These are phyloP conservation scores for Lissocephala sabroskyi DNA, from an alignment of 2,888 invertebrate genomes.

Conservation along the genomic window DNA sequence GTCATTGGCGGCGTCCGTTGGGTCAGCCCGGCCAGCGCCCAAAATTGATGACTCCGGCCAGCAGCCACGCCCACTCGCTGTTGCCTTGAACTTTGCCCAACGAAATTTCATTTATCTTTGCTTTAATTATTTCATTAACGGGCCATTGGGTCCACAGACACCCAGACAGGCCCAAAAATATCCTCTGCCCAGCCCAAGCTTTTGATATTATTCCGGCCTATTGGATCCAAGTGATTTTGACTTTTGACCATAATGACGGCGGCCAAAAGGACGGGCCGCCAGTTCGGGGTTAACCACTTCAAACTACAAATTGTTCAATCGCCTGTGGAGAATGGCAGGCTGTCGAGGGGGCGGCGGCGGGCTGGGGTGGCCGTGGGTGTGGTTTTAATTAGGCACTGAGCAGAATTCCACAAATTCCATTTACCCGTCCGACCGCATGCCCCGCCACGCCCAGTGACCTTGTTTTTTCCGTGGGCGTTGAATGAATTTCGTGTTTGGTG, in stretches of 20 bases:
- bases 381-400: no score
- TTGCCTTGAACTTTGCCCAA: conserved; percentile 21
- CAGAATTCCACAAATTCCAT: no score
- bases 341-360: no score
- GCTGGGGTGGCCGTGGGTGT: no score
- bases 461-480: no score
- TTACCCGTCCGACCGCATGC: no score
- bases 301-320: conserved; percentile 42
- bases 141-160: conserved; percentile 30
- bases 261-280: not conserved
- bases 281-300: conserved; percentile 13
- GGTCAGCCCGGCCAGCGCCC: conserved; percentile 10
- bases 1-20: conserved; percentile 20
- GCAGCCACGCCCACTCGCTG: not conserved
- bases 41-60: conserved; percentile 45
- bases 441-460: no score
- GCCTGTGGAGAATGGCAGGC: no score
- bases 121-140: conserved; percentile 56
- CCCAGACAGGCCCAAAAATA: conserved; percentile 2
- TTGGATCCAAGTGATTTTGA: conserved; percentile 49
- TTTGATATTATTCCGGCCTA: conserved; percentile 54
- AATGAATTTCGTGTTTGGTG: no score
- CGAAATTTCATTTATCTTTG: conserved; percentile 30
- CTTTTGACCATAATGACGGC: conserved; percentile 41
- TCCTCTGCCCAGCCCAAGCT: conserved; percentile 4